Base-by-base conservation (phyloP, 2,113 vertebrate species). In the Myiagra hebetior region DNA sequence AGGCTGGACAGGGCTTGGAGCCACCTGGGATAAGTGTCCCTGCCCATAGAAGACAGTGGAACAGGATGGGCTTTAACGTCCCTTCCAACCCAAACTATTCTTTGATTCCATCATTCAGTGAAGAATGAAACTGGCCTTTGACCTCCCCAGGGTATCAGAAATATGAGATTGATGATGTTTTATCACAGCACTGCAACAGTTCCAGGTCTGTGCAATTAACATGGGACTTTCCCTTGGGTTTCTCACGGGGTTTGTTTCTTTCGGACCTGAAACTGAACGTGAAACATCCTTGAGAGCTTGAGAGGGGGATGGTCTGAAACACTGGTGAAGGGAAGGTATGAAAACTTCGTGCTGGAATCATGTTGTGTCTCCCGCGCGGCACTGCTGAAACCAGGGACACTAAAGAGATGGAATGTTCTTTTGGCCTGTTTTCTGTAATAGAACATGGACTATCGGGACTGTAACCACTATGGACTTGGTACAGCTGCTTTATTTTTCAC, bases 391-490 rank as follows among this genome's bases (percentile, higher is more conserved):
- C 4, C 80, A 19, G 8, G 3, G 28, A 37, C 12, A 0, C 1
- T 15, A 1, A 33, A 33, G 2, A 21, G 16, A 2, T 0, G 16
- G 46, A 15, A 64, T 10, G 42, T 2, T 7, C 35, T 31, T 47
- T 30, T 0, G 2, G 30, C 30, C 26, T 1, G 5, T 4, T 72
- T 55, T 56, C 20, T 28, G 8, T 13, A 3, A 56, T 6, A 30
- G 11, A 47, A 28, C 1, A 0, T 2, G 49, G 15, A 31, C 41
- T 9, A 1, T 1, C 6, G 22, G 7, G 21, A 41, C 47, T 4
- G 1, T 7, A n/a, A 37, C 6, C 1, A 1, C 13, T 1, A 0
- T 0, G 2, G 6, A 5, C 5, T 26, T 37, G 14, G 9, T 15
- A 69, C 12, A 44, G 19, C 37, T 15, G 5, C 20, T 87, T 68